Base-by-base conservation (phyloP, 2,797 vertebrate species). In the Anolis apletophallus region DNA sequence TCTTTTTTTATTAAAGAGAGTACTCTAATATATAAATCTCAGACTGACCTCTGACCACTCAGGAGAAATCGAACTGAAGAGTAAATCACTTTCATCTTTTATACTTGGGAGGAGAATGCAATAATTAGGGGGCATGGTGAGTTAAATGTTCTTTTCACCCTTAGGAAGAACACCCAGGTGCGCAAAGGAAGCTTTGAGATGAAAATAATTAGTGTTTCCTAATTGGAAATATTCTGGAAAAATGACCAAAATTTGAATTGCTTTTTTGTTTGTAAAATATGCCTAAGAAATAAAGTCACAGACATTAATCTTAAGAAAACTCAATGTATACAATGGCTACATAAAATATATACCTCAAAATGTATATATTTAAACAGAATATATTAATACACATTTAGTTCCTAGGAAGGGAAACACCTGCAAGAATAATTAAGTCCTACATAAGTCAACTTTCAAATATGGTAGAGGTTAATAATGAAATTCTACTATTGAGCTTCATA, bases 21-120 rank as follows among this genome's bases (percentile, higher is more conserved):
- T 87, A 90, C n/a, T 79, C 36, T n/a, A 76, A 57, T 83, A 88
- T 40, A 83, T 90, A 93, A 90, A 91, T 89, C 86, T 91, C 68
- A 90, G 57, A 89, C 2, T 93, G 85, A 90, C 50, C 84, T 86
- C 76, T 88, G 84, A 89, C 46, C 5, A 26, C 36, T 87, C 78
- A 84, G 19, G 73, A 92, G 87, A 84, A 90, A 92, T 32, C 72
- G 81, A 10, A 84, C 71, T 81, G 78, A 59, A 91, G 26, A 88
- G 78, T 89, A 87, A 93, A 78, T 84, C 71, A 85, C 80, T 93
- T 94, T 92, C 55, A 93, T 89, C 78, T 87, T 88, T 82, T 87
- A 88, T 84, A 85, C 36, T 86, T 89, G 76, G 52, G 84, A 92
- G 78, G 12, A 91, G 57, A 92, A 91, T 61, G 69, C 87, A 91